phyloP scores from a whole-genome alignment of 2,113 vertebrate genomes.

The Limanda limanda region DNA sequence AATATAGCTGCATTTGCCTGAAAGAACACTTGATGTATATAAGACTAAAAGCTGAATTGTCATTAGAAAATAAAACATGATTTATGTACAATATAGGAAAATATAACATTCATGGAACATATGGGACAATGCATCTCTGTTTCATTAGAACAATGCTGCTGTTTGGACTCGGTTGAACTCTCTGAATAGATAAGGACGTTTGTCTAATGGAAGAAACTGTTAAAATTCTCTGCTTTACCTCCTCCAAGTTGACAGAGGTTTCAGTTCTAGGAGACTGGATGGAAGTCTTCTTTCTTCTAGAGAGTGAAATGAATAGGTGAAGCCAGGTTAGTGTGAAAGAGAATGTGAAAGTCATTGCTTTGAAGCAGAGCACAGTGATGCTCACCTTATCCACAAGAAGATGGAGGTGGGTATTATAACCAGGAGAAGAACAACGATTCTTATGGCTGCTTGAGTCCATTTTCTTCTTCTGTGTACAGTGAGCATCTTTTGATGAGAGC shows the following conservation, averaged over 20 bases:
- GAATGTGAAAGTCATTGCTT: not conserved
- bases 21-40: too few relatives aligned
- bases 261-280: not conserved
- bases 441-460: not conserved
- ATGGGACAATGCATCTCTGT: too few relatives aligned
- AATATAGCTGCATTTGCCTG: too few relatives aligned
- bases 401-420: rapidly evolving
- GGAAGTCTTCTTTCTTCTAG: constrained; percentile 15
- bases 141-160: too few relatives aligned
- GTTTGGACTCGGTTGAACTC: too few relatives aligned
- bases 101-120: too few relatives aligned
- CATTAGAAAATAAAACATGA: not conserved
- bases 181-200: too few relatives aligned
- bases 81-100: too few relatives aligned
- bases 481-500: not conserved
- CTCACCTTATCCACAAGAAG: not conserved
- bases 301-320: not conserved
- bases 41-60: not conserved
- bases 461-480: not conserved
- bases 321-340: not conserved
- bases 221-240: constrained; percentile 10
- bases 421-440: not conserved
- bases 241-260: not conserved
- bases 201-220: not conserved
- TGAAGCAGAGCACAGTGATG: not conserved